Conservation (phyloP, 2,888 invertebrate genomes). For the Neuroscelio doddi region DNA sequence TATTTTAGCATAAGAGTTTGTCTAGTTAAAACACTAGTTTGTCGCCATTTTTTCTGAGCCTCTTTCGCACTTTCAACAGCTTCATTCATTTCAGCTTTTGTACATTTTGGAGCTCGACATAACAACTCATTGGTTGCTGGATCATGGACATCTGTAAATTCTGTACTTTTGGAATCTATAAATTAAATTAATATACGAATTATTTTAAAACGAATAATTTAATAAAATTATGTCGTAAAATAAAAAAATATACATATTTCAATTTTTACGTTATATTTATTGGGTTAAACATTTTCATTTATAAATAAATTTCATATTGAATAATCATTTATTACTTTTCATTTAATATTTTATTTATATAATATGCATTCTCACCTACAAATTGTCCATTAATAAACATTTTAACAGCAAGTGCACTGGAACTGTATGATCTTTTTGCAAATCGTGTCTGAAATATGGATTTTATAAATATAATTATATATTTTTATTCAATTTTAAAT, state of each 20-base stretch:
- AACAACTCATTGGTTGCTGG: constrained; percentile 93
- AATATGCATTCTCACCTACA: constrained; percentile 69
- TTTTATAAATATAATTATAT: constrained; percentile 1
- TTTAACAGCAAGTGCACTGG: constrained; percentile 85
- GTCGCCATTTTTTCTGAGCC: constrained; percentile 86
- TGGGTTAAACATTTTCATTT: no score
- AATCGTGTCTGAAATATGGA: constrained; percentile 44
- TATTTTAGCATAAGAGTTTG: constrained; percentile 94
- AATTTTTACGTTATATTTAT: constrained; percentile 1
- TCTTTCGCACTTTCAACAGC: constrained; percentile 91
- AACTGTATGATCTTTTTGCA: constrained; percentile 73
- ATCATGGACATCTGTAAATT: constrained; percentile 97
- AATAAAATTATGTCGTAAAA: not conserved
- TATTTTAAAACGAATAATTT: not conserved
- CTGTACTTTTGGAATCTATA: constrained; percentile 89
- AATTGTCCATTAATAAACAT: constrained; percentile 96
- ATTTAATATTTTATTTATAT: not conserved
- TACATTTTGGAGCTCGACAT: constrained; percentile 89
- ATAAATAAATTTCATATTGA: no score
- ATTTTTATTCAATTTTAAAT: no score
- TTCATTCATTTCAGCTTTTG: constrained; percentile 88
- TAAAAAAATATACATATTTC: no score
- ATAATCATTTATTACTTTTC: not conserved
- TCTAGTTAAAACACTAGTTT: constrained; percentile 91
- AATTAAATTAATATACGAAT: constrained; percentile 3